Evolutionary conservation across 2,797 vertebrate species (phyloP).

Genomic region (Cynopterus sphinx): DNA sequence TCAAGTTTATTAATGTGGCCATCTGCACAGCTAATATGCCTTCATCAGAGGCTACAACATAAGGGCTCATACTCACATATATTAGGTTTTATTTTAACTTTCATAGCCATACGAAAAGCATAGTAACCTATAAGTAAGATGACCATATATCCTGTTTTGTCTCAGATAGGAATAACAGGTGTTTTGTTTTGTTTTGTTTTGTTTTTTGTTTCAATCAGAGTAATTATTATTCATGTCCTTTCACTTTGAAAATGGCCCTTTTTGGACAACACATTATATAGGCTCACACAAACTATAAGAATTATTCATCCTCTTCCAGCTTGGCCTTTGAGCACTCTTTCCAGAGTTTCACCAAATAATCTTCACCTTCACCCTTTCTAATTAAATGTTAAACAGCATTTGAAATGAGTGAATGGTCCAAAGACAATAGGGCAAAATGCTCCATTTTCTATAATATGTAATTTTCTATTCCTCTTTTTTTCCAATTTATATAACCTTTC

Average conservation of each 20-base stretch:
- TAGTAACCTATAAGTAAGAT: background rate
- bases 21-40: background rate
- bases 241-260: background rate
- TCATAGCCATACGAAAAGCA: background rate
- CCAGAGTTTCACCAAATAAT: background rate
- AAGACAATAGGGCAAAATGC: background rate
- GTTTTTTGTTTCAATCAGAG: background rate
- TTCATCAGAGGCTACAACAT: background rate
- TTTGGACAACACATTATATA: background rate
- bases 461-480: background rate
- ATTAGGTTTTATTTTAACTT: background rate
- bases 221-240: background rate
- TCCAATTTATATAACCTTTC: background rate
- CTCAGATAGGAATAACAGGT: background rate
- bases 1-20: background rate
- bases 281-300: too few species aligned
- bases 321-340: background rate
- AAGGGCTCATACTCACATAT: background rate
- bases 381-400: background rate
- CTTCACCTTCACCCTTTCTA: background rate
- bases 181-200: background rate
- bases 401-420: background rate
- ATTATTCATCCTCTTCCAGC: background rate
- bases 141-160: background rate
- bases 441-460: background rate